Percentiles rank a stretch among this genome's conserved stretches.
phyloP scores from a whole-genome alignment of 2,113 vertebrate genomes.

The Chlorodrepanis virens region DNA sequence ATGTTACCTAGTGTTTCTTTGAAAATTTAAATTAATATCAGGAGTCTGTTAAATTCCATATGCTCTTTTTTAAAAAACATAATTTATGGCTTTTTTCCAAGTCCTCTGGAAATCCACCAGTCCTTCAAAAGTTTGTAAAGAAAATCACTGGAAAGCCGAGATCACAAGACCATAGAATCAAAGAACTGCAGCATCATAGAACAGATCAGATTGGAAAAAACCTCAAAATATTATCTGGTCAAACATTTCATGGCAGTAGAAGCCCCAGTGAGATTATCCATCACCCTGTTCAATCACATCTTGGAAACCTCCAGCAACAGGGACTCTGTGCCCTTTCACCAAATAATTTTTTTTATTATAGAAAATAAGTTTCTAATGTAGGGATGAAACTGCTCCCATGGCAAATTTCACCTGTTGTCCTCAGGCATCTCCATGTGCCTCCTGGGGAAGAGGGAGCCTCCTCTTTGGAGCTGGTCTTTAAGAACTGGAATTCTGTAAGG shows the following conservation, averaged over 20 bases:
- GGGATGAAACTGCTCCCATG: neutral
- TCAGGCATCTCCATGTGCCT: neutral
- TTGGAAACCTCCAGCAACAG: neutral
- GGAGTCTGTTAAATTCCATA: neutral
- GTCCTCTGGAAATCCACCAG: neutral
- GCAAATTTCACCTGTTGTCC: neutral
- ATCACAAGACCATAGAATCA: neutral
- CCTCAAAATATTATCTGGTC: neutral
- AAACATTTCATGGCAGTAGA: neutral
- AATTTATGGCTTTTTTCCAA: neutral
- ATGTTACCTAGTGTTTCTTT: neutral
- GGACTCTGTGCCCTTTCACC: neutral
- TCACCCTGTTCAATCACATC: neutral
- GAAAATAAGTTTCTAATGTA: neutral
- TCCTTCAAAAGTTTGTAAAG: neutral
- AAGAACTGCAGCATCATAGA: neutral
- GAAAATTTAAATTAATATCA: neutral
- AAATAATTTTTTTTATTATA: neutral
- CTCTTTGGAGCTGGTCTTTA: neutral
- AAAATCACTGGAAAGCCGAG: neutral
- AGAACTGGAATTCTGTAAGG: neutral
- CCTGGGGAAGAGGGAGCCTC: neutral
- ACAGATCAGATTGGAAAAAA: neutral
- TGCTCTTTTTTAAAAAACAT: neutral
- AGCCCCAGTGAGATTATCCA: neutral